Base-by-base conservation (phyloP, 1,140 invertebrate genomes). In the Drosophila grimshawi region DNA sequence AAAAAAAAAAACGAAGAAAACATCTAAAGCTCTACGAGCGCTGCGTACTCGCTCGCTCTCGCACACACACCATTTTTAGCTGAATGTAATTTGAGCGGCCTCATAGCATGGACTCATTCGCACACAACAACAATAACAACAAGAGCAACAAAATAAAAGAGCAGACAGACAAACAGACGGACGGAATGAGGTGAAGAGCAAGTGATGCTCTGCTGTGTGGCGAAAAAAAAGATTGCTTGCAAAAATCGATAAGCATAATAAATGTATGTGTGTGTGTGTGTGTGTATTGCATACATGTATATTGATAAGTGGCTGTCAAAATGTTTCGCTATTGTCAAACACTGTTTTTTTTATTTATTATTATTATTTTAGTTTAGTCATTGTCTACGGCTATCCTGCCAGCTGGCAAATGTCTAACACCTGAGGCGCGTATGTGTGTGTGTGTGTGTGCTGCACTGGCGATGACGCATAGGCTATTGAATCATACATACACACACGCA, bases 1-100 rank as follows among this genome's bases (percentile, higher is more conserved):
- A 48, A 61, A 1, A 61, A 49, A 39, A 39, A 30, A 7, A 39
- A n/a, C n/a, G 7, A 46, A 33, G 19, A 32, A 5, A 30, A 41
- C 10, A 64, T 19, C 35, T 66, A 85, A 86, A 83, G 80, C 80
- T 86, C 52, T 61, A 45, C 49, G 49, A 55, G 61, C 48, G 48
- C 55, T 43, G 62, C 63, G 46, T 57, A 72, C 78, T 88, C 71
- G 62, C 76, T 90, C 76, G 73, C 82, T 90, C 39, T 43, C 39
- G 39, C 74, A 76, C 70, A 78, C 85, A 85, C 78, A 88, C 91
- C 91, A 92, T 92, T 92, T 92, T 92, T 92, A 89, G 91, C 72
- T 72, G 81, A 91, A 86, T 92, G 91, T 92, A 92, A 92, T 92
- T 92, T 92, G 91, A 92, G 83, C 80, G 83, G 80, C 73, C 80